Evolutionary conservation across 92 coral and sea anemone genomes (phyloP), one percentile per base, ranked within the genome.

Genomic region (Heteractis magnifica): DNA sequence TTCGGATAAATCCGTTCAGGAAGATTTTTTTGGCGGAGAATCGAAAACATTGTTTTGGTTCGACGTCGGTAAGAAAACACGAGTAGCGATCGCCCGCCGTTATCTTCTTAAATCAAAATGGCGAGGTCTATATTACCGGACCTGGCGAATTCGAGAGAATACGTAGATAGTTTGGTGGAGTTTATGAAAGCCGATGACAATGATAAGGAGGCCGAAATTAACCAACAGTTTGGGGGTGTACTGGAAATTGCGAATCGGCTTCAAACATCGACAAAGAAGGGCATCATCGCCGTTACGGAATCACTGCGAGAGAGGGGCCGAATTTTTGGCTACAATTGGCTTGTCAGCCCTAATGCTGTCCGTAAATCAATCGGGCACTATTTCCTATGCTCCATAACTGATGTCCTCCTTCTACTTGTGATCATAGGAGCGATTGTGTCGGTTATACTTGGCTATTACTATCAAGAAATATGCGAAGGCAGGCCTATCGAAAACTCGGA

Each of bases 191-290:
- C 84, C 6, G 75, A 88, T 78, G 90, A 84, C 8, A 64, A 80
- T 20, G 77, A 80, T 52, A 90, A 90, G 4, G 85, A 76, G 23
- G 83, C 70, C 23, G 65, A 88, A 68, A 81, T 92, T 18, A 91
- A 92, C 12, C 81, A 88, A 41, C 78, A 82, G 49, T 84, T 87
- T 82, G 93, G 93, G 4, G 95, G 98, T 19, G 83, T 92, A 5
- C 82, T 87, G 59, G 92, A 77, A 34, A 81, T 94, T 49, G 89
- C 86, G 4, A 89, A 79, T 12, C 81, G 78, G 15, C 84, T 94
- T 41, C 95, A 94, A 62, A 89, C 98, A 16, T 94, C 98, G 14
- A 91, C 91, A 6, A 85, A 81, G 79, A 93, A 92, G 65, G 98
- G 98, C 14, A 20, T 94, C 44, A 72, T 94, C 76, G 95, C 91